Conservation (phyloP, 2,113 vertebrate species). For the Crocuta crocuta region DNA sequence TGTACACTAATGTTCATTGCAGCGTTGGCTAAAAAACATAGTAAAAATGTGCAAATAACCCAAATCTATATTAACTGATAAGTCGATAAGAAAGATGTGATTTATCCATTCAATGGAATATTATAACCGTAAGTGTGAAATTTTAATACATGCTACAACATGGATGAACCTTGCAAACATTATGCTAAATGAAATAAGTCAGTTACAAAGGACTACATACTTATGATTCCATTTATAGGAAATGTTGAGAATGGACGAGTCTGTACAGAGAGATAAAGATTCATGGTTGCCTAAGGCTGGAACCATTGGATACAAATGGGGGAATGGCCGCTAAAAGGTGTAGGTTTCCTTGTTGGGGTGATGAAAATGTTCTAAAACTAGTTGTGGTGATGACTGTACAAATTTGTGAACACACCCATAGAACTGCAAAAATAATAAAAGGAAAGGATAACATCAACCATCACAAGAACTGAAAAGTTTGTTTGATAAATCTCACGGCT, state of each 20-base stretch:
- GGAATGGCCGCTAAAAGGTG: not conserved
- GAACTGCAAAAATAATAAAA: not conserved
- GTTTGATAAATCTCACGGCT: not conserved
- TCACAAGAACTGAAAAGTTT: not conserved
- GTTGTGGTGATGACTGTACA: not conserved
- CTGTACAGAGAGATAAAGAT: not conserved
- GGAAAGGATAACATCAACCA: not conserved
- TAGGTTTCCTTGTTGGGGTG: not conserved
- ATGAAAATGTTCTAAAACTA: slow-evolving; percentile 21
- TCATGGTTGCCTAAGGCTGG: not conserved
- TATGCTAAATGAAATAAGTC: slow-evolving; percentile 10
- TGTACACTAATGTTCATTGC: not conserved
- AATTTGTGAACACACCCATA: not conserved
- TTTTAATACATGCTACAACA: not conserved
- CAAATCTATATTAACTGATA: slow-evolving; percentile 10
- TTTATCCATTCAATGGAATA: not conserved
- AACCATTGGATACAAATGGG: not conserved
- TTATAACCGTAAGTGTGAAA: slow-evolving; percentile 16
- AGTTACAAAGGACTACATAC: slow-evolving; percentile 5
- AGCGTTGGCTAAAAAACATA: not conserved
- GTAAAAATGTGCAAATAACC: not conserved
- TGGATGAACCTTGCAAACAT: slow-evolving; percentile 34
- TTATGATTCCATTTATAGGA: not conserved
- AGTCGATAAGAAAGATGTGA: not conserved
- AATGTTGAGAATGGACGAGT: not conserved